Evolutionary conservation across 1,140 invertebrate species (phyloP).

Genomic region (Cydia pomonella): DNA sequence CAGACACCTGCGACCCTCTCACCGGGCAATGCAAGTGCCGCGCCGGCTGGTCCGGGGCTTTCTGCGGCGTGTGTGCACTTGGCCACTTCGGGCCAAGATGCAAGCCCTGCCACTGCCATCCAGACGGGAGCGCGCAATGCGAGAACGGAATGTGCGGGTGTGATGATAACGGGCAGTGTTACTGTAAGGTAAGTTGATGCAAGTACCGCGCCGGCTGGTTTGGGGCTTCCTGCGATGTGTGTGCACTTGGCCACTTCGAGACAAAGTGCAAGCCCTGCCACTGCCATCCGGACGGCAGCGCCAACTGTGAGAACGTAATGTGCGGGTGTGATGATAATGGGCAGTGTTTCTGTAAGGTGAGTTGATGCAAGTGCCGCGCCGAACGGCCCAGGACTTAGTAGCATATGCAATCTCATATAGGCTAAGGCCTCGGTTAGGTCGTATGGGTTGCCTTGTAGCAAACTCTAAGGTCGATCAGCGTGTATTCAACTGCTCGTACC

Average conservation of each 20-base stretch:
- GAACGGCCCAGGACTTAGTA: too few species aligned
- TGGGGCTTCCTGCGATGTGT: conserved; percentile 90
- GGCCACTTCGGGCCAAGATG: conserved; percentile 96
- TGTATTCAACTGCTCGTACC: too few species aligned
- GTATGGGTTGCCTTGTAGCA: too few species aligned
- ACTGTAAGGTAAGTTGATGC: conserved; percentile 90
- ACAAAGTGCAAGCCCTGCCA: conserved; percentile 92
- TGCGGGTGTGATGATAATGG: conserved; percentile 90
- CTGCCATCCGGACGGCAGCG: conserved; percentile 87
- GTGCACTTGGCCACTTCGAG: conserved; percentile 92
- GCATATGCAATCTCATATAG: too few species aligned
- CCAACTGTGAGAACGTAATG: conserved; percentile 79
- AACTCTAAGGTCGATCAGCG: too few species aligned
- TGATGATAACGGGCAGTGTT: conserved; percentile 89
- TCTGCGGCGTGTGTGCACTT: conserved; percentile 90
- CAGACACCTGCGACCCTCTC: conserved; percentile 84
- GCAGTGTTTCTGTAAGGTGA: conserved; percentile 92
- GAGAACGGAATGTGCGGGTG: conserved; percentile 86
- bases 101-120: conserved; percentile 89
- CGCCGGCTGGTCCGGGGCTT: conserved; percentile 89
- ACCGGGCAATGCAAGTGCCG: conserved; percentile 91
- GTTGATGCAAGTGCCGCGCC: conserved; percentile 2
- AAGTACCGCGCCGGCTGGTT: conserved; percentile 90
- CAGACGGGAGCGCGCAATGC: conserved; percentile 83
- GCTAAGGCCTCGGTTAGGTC: too few species aligned